Evolutionary conservation across 2,113 vertebrate genomes (phyloP), one percentile per base, ranked within the genome.

Genomic region (Machaerirhynchus nigripectus): DNA sequence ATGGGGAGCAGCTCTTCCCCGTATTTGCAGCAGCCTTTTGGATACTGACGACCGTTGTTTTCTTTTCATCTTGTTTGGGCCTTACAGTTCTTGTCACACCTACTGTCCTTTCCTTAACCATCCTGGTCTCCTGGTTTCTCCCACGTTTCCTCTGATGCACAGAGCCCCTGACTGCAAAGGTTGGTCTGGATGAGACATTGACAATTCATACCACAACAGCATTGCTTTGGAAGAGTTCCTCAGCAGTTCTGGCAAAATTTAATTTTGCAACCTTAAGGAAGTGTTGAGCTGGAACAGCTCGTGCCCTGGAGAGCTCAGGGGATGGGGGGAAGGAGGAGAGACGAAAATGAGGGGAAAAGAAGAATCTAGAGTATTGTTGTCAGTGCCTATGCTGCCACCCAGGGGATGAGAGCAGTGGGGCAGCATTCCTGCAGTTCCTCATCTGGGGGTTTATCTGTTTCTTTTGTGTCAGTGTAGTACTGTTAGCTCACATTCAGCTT

Each of bases 311-410:
- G 87, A 74, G 50, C n/a, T 73, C 31, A 78, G 57, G 22, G 57
- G 31, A 35, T 46, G 44, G 13, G 27, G 30, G 50, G 35, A 46
- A 84, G 68, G 42, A 69, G 37, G 28, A 67, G 59, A 77, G 46
- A 69, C 2, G 18, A 85, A 84, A 84, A 86, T 28, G 44, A 30
- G 26, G 74, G 55, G 59, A 79, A 79, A 75, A 47, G 33, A 61
- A 68, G 39, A 40, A 69, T 42, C n/a, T 49, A 2, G 47, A 70
- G 40, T n/a, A 28, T 61, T 10, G 9, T 52, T 39, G n/a, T 76
- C 57, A 37, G 76, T 89, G 90, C 65, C 69, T 39, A 11, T 87
- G 63, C 82, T 96, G 95, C 85, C 89, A 94, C 92, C 73, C 82
- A 93, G 87, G 90, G 87, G 93, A 84, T 33, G 35, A 75, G 77